Conservation (phyloP, 2,113 vertebrate species). For the Centropus unirufus region DNA sequence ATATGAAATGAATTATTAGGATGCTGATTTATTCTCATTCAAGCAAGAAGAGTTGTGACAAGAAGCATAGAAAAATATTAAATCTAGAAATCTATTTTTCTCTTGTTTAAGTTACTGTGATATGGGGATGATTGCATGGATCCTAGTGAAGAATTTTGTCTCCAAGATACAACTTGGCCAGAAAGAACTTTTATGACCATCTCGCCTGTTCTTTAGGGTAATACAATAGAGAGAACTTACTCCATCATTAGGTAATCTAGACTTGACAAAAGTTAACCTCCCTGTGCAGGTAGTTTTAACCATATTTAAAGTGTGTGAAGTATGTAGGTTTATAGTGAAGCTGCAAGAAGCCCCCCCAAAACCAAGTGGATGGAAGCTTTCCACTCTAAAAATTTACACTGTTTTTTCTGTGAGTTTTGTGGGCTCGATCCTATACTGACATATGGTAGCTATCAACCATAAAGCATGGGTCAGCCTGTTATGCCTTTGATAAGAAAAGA, state of each 20-base stretch:
- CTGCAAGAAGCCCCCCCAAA: background rate
- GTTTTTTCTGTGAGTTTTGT: background rate
- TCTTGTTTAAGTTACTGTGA: background rate
- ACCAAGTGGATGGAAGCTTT: background rate
- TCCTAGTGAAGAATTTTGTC: background rate
- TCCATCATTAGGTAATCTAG: background rate
- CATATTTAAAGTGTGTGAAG: background rate
- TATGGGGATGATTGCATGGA: background rate
- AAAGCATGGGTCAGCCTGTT: background rate
- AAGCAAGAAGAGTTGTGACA: background rate
- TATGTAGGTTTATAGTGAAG: background rate
- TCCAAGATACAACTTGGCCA: background rate
- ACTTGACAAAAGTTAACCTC: background rate
- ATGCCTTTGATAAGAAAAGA: slow-evolving; percentile 3
- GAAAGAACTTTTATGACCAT: slow-evolving; percentile 6
- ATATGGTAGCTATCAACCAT: slow-evolving; percentile 15
- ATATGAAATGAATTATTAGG: background rate
- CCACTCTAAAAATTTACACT: background rate
- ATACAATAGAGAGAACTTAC: background rate
- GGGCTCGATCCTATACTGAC: background rate
- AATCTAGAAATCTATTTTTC: background rate
- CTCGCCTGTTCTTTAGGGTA: background rate
- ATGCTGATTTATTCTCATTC: background rate
- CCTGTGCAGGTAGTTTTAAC: background rate
- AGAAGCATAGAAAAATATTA: background rate